Conservation (phyloP, 2,888 invertebrate genomes). For the Apotomis capreana region DNA sequence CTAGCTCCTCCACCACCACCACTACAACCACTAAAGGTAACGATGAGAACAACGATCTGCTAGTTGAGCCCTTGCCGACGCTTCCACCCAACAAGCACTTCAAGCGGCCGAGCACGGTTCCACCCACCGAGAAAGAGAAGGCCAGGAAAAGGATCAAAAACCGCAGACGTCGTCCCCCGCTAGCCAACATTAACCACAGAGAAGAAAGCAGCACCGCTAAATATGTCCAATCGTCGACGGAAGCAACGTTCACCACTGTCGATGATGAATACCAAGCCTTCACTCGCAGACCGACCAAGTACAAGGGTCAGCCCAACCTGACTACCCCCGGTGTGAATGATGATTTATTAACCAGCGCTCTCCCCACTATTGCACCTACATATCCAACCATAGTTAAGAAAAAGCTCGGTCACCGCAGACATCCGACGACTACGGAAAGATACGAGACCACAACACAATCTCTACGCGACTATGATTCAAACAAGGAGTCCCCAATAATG, state of each 20-base stretch:
- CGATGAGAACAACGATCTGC: constrained; percentile 61
- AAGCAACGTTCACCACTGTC: constrained; percentile 57
- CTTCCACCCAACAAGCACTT: constrained; percentile 77
- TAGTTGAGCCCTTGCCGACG: constrained; percentile 71
- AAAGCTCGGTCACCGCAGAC: constrained; percentile 69
- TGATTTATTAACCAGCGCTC: constrained; percentile 75
- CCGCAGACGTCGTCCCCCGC: constrained; percentile 73
- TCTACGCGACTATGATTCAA: constrained; percentile 59
- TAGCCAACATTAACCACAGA: constrained; percentile 61
- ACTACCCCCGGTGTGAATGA: constrained; percentile 75
- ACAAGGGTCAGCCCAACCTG: constrained; percentile 63
- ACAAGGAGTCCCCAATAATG: constrained; percentile 78
- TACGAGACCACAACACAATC: constrained; percentile 69
- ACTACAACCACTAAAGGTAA: constrained; percentile 55
- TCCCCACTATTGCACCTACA: constrained; percentile 77
- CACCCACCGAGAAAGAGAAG: constrained; percentile 67
- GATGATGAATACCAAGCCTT: constrained; percentile 69
- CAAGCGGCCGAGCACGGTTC: constrained; percentile 65
- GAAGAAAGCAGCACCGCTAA: constrained; percentile 60
- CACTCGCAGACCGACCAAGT: constrained; percentile 67
- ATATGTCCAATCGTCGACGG: constrained; percentile 56
- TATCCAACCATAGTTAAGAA: constrained; percentile 73
- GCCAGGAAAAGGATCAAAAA: constrained; percentile 76
- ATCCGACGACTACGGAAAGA: constrained; percentile 62
- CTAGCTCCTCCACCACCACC: constrained; percentile 50